Base-by-base conservation (phyloP, 2,113 vertebrate genomes). In the Rhinopomastus cyanomelas region DNA sequence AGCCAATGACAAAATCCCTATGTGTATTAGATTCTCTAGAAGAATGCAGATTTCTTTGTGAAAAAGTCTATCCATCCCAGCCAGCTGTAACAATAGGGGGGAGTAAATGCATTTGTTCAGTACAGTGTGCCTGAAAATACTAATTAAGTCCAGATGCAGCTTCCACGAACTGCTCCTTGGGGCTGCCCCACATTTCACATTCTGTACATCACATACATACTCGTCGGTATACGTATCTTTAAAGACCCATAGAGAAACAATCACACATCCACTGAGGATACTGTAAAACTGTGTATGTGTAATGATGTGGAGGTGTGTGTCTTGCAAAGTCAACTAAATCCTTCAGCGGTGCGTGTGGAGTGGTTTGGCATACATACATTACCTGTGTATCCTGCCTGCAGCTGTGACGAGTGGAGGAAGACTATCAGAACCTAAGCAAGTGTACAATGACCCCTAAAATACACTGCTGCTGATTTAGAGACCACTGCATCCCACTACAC, bases 71-170 rank as follows among this genome's bases (percentile, higher is more conserved):
- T 81, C 57, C 60, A 29, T 42, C 92, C 56, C 36, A 78, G 30
- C 51, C 32, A 91, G 42, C 39, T 76, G 12, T 30, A 67, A 65
- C 1, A 1, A 29, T 22, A 10, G 4, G 21, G 20, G 12, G 21
- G 3, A 66, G 46, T 9, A 83, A 85, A 83, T 48, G 32, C 4
- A 34, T 83, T 78, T 49, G 17, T 57, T 85, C 51, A 57, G 17
- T 6, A 48, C 0, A 68, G 16, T 55, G 32, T 18, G 83, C 81
- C 73, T 60, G 48, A 89, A 94, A 92, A 65, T 21, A 53, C 20
- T 67, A 94, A 88, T 85, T 27, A 82, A 93, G 89, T 44, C 42
- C 84, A 88, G n/a, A 49, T 55, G 27, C 37, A 89, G 36, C 15
- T 72, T 85, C 84, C 49, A 69, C 55, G 62, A 65, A 71, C 36